A percentile compares a stretch with the other conserved stretches of the same genome.
phyloP scores from a whole-genome alignment of 2,797 vertebrate species.

The Hirundo rustica region DNA sequence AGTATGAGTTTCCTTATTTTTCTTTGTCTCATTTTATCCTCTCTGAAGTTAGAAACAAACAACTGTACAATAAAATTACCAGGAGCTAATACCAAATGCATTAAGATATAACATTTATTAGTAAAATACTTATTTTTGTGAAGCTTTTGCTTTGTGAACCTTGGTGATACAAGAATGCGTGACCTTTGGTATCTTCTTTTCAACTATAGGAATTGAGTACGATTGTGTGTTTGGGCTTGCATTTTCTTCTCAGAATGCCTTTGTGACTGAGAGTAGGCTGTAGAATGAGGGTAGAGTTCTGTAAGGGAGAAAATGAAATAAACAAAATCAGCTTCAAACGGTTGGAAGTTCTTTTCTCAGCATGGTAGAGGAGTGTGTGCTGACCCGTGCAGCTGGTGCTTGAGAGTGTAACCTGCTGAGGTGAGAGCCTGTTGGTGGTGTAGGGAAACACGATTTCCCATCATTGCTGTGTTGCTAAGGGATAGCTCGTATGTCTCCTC shows the following conservation, averaged over 20 bases:
- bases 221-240: background rate
- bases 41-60: background rate
- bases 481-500: background rate
- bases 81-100: background rate
- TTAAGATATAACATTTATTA: background rate
- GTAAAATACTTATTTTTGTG: background rate
- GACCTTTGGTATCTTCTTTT: background rate
- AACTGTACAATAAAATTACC: background rate
- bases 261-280: background rate
- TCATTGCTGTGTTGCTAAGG: constrained; percentile 25
- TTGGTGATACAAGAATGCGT: background rate
- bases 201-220: background rate
- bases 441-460: constrained; percentile 29
- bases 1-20: background rate
- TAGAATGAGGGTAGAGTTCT: background rate
- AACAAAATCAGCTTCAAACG: background rate
- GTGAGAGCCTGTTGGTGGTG: background rate
- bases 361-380: background rate
- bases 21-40: background rate
- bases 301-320: background rate
- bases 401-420: background rate
- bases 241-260: background rate
- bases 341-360: background rate
- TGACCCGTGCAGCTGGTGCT: background rate
- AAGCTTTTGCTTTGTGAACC: background rate